Evolutionary conservation across 2,888 invertebrate genomes (phyloP), one percentile per base, ranked within the genome.

Genomic region (Fabriciana adippe): DNA sequence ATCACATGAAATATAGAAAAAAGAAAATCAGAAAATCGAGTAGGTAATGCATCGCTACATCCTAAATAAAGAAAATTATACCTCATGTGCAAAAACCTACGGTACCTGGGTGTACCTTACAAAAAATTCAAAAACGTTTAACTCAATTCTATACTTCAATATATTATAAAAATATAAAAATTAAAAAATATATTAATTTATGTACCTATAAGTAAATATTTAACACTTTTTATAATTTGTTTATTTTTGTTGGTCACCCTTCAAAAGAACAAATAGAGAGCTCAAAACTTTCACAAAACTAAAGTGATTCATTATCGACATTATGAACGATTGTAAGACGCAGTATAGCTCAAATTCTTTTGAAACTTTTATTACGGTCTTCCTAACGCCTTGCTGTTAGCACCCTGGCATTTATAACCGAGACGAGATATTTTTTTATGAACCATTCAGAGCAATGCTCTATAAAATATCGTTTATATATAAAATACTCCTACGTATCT

Each of bases 341-440:
- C 31, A 31, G 26, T 48, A 35, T 64, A 8, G 13, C n/a, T 63
- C 35, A 64, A 80, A 82, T 81, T 83, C 74, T 79, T 72, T 78
- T 72, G 76, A 79, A 83, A 47, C 80, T 83, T 86, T 86, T 84
- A 61, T 60, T 81, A 81, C 81, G 75, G 77, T 79, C 78, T 81
- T 82, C 79, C 78, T 75, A 62, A 74, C 77, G 75, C 80, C 79
- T 79, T 77, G 76, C 79, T 82, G 83, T 84, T 55, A 66, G 55
- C 66, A 81, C 77, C 75, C 75, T 75, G 69, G 75, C 79, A 77
- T 84, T 85, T 83, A 83, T 82, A 81, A 80, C 81, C 76, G 70
- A 77, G 78, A 82, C 76, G 77, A 85, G 82, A 85, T 82, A 83
- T 83, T 82, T 85, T n/a, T 86, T 83, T 83, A 83, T 79, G 78